Evolutionary conservation across 2,888 invertebrate species (phyloP).

Genomic region (Apamea monoglypha): DNA sequence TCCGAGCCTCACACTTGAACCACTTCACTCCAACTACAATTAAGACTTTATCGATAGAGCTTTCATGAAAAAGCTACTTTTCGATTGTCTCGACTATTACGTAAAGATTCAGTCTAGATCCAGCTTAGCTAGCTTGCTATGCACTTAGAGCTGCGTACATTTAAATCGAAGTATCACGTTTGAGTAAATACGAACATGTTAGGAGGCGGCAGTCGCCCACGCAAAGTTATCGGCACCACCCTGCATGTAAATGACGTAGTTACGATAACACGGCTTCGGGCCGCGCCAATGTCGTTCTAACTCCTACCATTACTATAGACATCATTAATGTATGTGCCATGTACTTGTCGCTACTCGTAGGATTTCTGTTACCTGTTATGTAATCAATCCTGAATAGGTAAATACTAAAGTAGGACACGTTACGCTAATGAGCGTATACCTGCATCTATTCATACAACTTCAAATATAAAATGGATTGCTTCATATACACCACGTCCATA

Average conservation of each 20-base stretch:
- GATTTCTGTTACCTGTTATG: constrained; percentile 33
- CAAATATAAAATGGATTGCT: not conserved
- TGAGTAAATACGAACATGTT: constrained; percentile 58
- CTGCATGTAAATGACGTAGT: constrained; percentile 86
- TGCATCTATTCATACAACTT: not conserved
- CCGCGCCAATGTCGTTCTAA: constrained; percentile 60
- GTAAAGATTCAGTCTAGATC: constrained; percentile 36
- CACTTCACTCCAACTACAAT: constrained; percentile 79
- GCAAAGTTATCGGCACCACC: constrained; percentile 82
- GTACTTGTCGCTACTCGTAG: constrained; percentile 19
- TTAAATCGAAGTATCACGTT: constrained; percentile 54
- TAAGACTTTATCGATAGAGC: constrained; percentile 68
- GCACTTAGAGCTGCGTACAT: constrained; percentile 39
- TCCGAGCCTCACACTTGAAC: constrained; percentile 79
- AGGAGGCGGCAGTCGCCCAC: constrained; percentile 76
- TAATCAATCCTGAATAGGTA: constrained; percentile 2
- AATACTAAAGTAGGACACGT: not conserved
- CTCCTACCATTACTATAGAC: constrained; percentile 40
- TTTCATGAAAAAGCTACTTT: constrained; percentile 46
- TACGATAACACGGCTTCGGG: constrained; percentile 67
- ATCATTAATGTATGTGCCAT: constrained; percentile 41
- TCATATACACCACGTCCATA: too few species aligned
- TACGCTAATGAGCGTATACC: not conserved
- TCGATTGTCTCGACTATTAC: constrained; percentile 35
- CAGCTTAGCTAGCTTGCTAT: constrained; percentile 21